A percentile compares a stretch with the other conserved stretches of the same genome.
phyloP scores from a whole-genome alignment of 2,888 invertebrate species.

The Cephalotes varians region DNA sequence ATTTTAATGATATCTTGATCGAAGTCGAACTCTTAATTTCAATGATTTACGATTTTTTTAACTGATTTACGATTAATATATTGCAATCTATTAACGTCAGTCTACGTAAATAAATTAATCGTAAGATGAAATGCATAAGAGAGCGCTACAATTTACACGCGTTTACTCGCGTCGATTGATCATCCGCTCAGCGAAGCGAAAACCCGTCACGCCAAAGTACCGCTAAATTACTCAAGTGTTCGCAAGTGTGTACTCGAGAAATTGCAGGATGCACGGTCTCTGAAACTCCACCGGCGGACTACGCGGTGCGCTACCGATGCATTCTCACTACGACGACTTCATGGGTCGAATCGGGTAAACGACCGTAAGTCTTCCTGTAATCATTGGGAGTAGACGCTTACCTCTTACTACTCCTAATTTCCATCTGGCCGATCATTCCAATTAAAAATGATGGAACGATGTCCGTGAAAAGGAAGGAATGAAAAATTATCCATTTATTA shows the following conservation, averaged over 20 bases:
- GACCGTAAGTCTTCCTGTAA: slow-evolving; percentile 53
- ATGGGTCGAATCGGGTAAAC: slow-evolving; percentile 49
- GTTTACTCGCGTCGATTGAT: slow-evolving; percentile 74
- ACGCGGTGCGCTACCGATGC: slow-evolving; percentile 49
- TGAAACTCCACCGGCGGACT: slow-evolving; percentile 43
- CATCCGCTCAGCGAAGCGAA: slow-evolving; percentile 74
- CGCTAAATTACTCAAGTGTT: slow-evolving; percentile 76
- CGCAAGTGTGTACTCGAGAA: slow-evolving; percentile 73
- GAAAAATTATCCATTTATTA: not conserved
- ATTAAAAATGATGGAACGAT: slow-evolving; percentile 15
- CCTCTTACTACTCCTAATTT: slow-evolving; percentile 38
- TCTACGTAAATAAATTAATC: slow-evolving; percentile 59
- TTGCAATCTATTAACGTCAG: slow-evolving; percentile 50
- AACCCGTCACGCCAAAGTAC: slow-evolving; percentile 74
- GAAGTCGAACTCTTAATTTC: not conserved
- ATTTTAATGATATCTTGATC: not conserved
- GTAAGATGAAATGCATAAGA: slow-evolving; percentile 59
- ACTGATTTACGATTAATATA: too few relatives aligned
- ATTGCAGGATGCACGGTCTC: slow-evolving; percentile 74
- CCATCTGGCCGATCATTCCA: slow-evolving; percentile 5
- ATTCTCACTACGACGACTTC: slow-evolving; percentile 51
- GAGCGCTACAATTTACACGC: slow-evolving; percentile 68
- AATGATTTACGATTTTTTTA: not conserved
- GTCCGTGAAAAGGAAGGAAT: not conserved
- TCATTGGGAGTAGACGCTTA: slow-evolving; percentile 42